Conservation (phyloP, 2,888 invertebrate species). For the Omphaloscelis lunosa region DNA sequence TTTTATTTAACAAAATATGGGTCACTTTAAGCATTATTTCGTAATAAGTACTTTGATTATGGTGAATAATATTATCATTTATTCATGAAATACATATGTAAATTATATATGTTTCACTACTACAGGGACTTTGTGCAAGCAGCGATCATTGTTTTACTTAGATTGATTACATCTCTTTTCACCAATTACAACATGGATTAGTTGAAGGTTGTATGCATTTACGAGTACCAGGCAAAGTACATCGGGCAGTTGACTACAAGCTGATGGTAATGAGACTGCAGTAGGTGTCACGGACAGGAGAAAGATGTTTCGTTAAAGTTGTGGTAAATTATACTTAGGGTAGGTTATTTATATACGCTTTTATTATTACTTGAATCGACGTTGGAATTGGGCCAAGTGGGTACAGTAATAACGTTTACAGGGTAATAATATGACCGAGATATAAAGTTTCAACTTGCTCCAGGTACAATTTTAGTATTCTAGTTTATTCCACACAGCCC, state of each 20-base stretch:
- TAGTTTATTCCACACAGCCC: neutral
- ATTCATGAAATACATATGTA: constrained; percentile 3
- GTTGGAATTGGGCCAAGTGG: constrained; percentile 10
- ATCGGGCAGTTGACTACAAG: neutral
- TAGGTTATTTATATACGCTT: neutral
- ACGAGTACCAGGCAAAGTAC: neutral
- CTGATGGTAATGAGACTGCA: no score
- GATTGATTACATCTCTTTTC: neutral
- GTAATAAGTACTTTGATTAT: constrained; percentile 9
- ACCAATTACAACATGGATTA: no score
- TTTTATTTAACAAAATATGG: constrained; percentile 38
- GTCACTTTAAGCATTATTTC: constrained; percentile 4
- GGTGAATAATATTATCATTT: constrained; percentile 11
- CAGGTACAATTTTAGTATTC: constrained; percentile 8
- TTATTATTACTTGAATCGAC: neutral
- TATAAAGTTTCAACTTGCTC: neutral
- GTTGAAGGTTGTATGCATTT: neutral
- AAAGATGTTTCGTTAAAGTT: neutral
- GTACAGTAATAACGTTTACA: constrained; percentile 9
- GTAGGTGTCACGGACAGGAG: neutral
- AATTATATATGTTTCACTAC: neutral
- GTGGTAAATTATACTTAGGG: neutral
- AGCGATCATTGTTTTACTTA: neutral
- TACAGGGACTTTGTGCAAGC: neutral
- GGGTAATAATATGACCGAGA: constrained; percentile 5